phyloP scores from a whole-genome alignment of 1,140 invertebrate genomes.

The Trichoplusia ni region DNA sequence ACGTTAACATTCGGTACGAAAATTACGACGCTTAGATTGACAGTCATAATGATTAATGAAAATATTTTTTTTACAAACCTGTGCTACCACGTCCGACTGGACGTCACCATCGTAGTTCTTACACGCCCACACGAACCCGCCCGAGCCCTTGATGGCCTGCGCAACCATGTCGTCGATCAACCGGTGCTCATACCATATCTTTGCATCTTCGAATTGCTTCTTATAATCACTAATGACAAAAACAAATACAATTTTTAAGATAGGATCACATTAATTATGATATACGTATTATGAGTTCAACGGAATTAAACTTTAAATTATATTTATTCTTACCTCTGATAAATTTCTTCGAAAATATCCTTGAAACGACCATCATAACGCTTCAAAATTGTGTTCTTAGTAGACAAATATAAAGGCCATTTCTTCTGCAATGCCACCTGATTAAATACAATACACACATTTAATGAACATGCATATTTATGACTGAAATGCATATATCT shows the following conservation, averaged over 20 bases:
- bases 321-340: conserved; percentile 84
- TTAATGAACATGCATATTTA: not conserved
- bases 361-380: conserved; percentile 96
- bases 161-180: conserved; percentile 97
- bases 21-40: no score
- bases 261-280: not conserved
- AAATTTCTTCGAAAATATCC: conserved; percentile 96
- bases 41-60: no score
- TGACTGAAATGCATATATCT: not conserved
- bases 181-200: conserved; percentile 96
- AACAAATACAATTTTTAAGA: not conserved
- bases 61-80: conserved; percentile 48
- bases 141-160: conserved; percentile 91
- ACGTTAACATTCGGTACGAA: no score
- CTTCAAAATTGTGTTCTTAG: conserved; percentile 96
- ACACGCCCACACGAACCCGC: conserved; percentile 96
- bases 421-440: conserved; percentile 89
- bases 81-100: conserved; percentile 93
- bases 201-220: conserved; percentile 87
- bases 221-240: conserved; percentile 86
- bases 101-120: conserved; percentile 97
- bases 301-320: not conserved
- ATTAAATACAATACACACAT: conserved; percentile 34
- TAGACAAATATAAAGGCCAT: conserved; percentile 93
- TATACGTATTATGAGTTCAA: no score